Evolutionary conservation across 2,888 invertebrate species (phyloP), one percentile per base, ranked within the genome.

Genomic region (Hybos culiciformis): DNA sequence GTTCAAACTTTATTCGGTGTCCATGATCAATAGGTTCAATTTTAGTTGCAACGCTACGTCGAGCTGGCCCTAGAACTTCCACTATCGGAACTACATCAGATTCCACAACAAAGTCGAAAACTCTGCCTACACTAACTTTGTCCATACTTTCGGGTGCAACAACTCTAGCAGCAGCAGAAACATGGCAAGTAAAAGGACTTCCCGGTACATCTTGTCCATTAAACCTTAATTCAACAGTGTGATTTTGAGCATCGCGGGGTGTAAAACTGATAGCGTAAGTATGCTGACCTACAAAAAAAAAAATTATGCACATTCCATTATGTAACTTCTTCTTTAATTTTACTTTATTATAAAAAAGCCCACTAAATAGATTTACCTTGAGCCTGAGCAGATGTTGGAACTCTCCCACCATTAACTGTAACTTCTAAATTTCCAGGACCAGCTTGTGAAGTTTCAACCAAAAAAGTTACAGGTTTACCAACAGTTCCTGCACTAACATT

Each of bases 351-450:
- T n/a, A n/a, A n/a, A n/a, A n/a, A n/a, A n/a, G n/a, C n/a, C n/a
- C n/a, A n/a, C n/a, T n/a, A n/a, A n/a, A n/a, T n/a, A n/a, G n/a
- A n/a, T n/a, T n/a, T n/a, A n/a, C n/a, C 96, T 61, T 94, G 91
- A 1, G 92, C 92, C 60, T 94, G 92, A 11, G 94, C 94, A 19
- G 91, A 91, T 0, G 94, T 94, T 0, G 96, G 93, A 24, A 97
- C 94, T 47, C 92, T 77, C 0, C 97, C 97, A 7, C 94, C 93
- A 60, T 98, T 97, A 21, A 98, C 96, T 0, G 94, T 93, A 46
- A 98, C 97, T 67, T 98, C 97, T 34, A 98, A 71, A 67, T 98
- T 97, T 18, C 98, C 98, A 1, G 97, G 93, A 15, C 97, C 98
- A 5, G 97, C 97, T 65, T 93, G 90, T 60, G 92, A 90, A 12